These are phyloP conservation scores for Lasioglossum vierecki DNA, from an alignment of 2,888 invertebrate species.

Conservation along the genomic window DNA sequence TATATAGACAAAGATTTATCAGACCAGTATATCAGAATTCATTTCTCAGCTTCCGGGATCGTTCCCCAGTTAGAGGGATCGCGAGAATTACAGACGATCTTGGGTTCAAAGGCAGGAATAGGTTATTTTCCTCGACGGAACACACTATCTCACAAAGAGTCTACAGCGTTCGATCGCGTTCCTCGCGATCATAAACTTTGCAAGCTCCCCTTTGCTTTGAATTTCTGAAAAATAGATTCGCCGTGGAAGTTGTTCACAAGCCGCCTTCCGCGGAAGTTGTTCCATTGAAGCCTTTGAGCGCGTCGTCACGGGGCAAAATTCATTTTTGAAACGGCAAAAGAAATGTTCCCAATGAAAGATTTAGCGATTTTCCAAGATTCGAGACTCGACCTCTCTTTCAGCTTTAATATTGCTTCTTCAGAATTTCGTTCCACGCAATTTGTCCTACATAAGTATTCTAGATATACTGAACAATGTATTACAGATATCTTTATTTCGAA, in stretches of 20 bases:
- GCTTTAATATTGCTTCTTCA: no score
- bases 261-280: neutral
- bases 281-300: neutral
- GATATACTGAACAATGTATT: neutral
- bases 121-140: neutral
- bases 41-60: neutral
- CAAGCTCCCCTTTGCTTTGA: neutral
- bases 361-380: neutral
- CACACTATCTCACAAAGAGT: neutral
- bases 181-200: neutral
- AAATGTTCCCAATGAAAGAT: neutral
- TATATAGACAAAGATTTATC: no score
- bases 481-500: neutral
- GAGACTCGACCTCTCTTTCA: neutral
- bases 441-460: neutral
- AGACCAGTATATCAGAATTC: neutral
- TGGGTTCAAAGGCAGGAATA: neutral
- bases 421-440: no score
- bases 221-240: constrained; percentile 3
- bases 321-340: constrained; percentile 1
- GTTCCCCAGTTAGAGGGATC: neutral
- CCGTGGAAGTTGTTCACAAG: neutral
- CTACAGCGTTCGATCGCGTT: neutral
- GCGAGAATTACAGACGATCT: neutral
- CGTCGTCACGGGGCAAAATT: neutral